Evolutionary conservation across 2,797 vertebrate genomes (phyloP).

Genomic region (Arnoldichthys spilopterus): DNA sequence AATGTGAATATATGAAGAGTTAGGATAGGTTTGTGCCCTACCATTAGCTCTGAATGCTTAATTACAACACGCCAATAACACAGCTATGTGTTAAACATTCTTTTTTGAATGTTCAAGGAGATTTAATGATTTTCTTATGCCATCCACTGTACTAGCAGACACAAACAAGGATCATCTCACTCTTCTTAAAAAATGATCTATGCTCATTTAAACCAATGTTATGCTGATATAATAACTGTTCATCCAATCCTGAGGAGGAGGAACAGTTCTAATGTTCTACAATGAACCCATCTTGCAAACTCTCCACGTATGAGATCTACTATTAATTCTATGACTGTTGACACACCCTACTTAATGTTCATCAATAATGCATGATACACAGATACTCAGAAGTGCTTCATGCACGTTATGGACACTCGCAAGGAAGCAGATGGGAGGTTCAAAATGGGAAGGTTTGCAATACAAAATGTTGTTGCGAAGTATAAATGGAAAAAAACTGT

Average conservation of each 20-base stretch:
- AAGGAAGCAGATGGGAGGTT: too few species aligned
- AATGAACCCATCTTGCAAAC: too few species aligned
- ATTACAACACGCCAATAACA: background rate
- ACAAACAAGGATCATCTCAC: background rate
- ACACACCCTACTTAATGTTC: constrained; percentile 15
- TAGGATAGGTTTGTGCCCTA: background rate
- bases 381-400: too few species aligned
- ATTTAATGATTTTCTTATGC: background rate
- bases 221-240: background rate
- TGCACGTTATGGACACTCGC: too few species aligned
- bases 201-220: background rate
- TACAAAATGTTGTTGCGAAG: too few species aligned
- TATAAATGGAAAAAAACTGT: too few species aligned
- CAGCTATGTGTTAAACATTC: background rate
- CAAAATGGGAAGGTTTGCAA: too few species aligned
- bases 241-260: background rate
- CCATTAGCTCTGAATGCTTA: background rate
- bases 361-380: constrained; percentile 16
- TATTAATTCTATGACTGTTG: too few species aligned
- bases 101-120: background rate
- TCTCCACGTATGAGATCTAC: too few species aligned
- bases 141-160: background rate
- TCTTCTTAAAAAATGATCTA: background rate
- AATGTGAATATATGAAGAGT: too few species aligned
- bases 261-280: background rate